Conservation (phyloP, 2,113 vertebrate genomes). For the Mormoops blainvillei region DNA sequence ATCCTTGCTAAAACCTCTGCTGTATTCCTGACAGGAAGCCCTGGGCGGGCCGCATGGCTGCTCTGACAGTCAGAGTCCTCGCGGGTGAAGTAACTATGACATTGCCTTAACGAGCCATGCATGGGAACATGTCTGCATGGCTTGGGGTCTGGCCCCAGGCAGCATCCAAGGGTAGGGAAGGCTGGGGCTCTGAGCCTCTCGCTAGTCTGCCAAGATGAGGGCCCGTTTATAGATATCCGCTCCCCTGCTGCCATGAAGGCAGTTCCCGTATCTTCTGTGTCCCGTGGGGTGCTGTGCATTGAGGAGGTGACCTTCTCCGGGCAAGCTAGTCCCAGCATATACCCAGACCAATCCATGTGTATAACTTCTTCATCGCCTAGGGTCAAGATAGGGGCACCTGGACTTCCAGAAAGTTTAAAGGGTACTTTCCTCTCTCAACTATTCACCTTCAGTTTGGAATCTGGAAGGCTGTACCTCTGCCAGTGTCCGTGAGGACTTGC, state of each 20-base stretch:
- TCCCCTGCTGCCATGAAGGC: neutral
- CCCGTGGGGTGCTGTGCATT: neutral
- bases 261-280: neutral
- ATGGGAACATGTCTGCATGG: neutral
- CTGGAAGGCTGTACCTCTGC: neutral
- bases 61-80: neutral
- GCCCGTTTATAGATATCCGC: slow-evolving; percentile 60
- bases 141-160: neutral
- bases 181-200: neutral
- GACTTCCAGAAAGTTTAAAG: neutral
- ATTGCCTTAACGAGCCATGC: neutral
- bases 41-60: neutral
- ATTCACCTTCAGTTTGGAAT: neutral
- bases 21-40: too few species aligned
- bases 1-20: neutral
- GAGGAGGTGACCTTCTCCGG: neutral
- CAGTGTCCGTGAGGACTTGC: neutral
- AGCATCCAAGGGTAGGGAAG: neutral
- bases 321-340: neutral
- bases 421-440: neutral
- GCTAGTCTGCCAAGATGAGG: neutral
- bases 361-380: neutral
- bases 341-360: neutral
- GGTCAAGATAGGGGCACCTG: neutral
- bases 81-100: neutral